phyloP scores from a whole-genome alignment of 2,888 invertebrate species.

The Chaitophorus viminalis region DNA sequence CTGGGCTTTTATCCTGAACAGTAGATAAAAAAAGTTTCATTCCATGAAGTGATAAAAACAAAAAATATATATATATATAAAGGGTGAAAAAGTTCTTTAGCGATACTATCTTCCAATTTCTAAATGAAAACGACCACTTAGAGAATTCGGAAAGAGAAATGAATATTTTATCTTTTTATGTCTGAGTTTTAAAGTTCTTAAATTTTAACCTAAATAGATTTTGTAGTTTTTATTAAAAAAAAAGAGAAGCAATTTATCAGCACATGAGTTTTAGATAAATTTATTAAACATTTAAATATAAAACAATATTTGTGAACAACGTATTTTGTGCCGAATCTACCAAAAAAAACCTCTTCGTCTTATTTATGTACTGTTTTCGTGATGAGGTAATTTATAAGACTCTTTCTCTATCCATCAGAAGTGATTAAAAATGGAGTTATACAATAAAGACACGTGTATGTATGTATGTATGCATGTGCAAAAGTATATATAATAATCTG shows the following conservation, averaged over 20 bases:
- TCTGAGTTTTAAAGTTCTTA: neutral
- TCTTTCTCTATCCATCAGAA: too few relatives aligned
- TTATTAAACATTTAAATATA: too few relatives aligned
- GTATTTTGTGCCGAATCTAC: too few relatives aligned
- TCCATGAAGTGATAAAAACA: neutral
- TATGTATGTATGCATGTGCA: too few relatives aligned
- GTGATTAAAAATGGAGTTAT: too few relatives aligned
- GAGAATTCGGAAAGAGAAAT: neutral
- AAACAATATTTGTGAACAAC: too few relatives aligned
- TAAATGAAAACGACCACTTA: conserved; percentile 32
- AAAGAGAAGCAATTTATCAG: too few relatives aligned
- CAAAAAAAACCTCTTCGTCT: too few relatives aligned
- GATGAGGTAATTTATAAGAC: too few relatives aligned
- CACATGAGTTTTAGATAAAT: neutral
- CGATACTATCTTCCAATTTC: conserved; percentile 24
- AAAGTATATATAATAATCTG: too few relatives aligned
- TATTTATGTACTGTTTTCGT: too few relatives aligned
- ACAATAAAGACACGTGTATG: too few relatives aligned
- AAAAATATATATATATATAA: conserved; percentile 14
- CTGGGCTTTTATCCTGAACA: neutral
- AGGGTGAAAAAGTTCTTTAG: conserved; percentile 3
- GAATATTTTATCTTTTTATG: conserved; percentile 8
- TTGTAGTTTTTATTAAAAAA: neutral
- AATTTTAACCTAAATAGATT: neutral
- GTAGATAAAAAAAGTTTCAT: neutral